Conservation (phyloP, 2,797 vertebrate species). For the Ctenochaetus hawaiiensis region DNA sequence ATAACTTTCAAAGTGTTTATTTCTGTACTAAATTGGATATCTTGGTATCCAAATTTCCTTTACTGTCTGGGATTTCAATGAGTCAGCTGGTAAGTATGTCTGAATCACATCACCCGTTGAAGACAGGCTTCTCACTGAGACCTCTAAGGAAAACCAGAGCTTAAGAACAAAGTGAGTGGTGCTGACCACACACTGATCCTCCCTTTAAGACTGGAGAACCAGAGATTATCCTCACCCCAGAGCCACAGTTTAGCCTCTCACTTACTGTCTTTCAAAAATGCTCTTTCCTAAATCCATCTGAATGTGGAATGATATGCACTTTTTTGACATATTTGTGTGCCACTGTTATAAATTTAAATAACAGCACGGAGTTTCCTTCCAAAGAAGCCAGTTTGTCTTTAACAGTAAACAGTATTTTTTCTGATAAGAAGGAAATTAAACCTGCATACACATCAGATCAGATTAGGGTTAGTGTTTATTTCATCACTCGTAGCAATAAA, state of each 20-base stretch:
- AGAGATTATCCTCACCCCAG: conserved; percentile 7
- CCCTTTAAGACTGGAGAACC: conserved; percentile 33
- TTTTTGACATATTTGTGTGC: neutral
- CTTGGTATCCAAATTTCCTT: conserved; percentile 25
- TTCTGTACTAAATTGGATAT: conserved; percentile 1
- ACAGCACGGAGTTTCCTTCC: too few species aligned
- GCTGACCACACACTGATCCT: conserved; percentile 42
- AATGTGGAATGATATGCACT: neutral
- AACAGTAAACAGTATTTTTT: too few species aligned
- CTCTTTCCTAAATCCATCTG: neutral
- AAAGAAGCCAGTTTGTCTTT: too few species aligned
- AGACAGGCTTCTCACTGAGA: conserved; percentile 16
- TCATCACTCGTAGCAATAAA: too few species aligned
- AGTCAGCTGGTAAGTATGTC: conserved; percentile 64
- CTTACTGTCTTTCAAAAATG: conserved; percentile 12
- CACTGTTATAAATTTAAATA: neutral
- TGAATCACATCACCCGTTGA: conserved; percentile 47
- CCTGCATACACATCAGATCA: neutral
- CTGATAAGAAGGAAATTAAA: neutral
- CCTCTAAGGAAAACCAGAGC: conserved; percentile 46
- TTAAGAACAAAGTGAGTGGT: conserved; percentile 36
- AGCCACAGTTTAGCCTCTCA: conserved; percentile 1
- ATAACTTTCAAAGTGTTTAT: conserved; percentile 12
- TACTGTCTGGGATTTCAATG: conserved; percentile 46
- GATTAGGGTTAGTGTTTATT: too few species aligned